Base-by-base conservation (phyloP, 2,797 vertebrate genomes). In the Tenualosa thibaudeaui region DNA sequence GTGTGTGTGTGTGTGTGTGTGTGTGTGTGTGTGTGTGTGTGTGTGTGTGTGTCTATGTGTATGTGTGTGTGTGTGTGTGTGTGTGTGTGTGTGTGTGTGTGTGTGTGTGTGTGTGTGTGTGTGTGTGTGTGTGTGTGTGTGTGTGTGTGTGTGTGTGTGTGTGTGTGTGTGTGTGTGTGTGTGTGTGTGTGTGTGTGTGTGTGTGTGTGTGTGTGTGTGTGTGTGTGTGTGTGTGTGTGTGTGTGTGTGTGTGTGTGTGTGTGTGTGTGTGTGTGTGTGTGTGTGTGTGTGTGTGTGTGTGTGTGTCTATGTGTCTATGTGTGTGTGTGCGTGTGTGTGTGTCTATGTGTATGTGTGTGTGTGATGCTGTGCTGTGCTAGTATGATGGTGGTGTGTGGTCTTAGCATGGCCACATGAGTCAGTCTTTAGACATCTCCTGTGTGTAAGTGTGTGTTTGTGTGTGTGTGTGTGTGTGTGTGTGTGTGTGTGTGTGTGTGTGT, bases 161-260 rank as follows among this genome's bases (percentile, higher is more conserved):
- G 62, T 68, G 62, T 68, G 26, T 26, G 62, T 68, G 62, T 26
- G 62, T 68, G 26, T 37, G 65, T 71, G 26, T 31, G 65, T 31
- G 65, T 82, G 51, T 65, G 82, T 83, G 82, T 51, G 10, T 51
- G 82, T 83, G 82, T 26, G 82, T 83, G 56, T 65, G 40, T 58
- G 82, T 65, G 37, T 46, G 56, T 40, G 54, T 83, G 82, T 46
- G 26, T 58, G 54, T 65, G 82, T 83, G 56, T 65, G 58, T 83
- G 82, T 65, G 83, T 75, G 58, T 60, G 58, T 60, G 58, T 60
- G 58, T 60, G 7, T 24, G 60, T 65, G n/a, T 13, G 12, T 15
- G 51, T 2, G 51, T 12, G 10, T 53, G 5, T 5, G 51, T 53
- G 51, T 53, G 51, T 5, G 51, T 53, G 51, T 53, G 9, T 53